Conservation (phyloP, 2,888 invertebrate genomes). For the Mythimna loreyi region DNA sequence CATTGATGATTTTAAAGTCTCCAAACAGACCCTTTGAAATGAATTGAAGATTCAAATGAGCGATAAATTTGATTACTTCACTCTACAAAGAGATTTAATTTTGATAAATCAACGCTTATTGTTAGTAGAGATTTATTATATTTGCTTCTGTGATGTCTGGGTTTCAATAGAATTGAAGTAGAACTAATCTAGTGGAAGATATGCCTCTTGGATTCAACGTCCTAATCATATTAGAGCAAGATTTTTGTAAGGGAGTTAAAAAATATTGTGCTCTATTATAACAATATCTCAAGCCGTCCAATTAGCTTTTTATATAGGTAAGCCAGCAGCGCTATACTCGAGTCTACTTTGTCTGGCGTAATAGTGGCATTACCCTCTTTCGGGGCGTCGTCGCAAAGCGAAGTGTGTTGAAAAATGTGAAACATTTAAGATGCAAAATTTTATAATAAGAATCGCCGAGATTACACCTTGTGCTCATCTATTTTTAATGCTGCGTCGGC, state of each 20-base stretch:
- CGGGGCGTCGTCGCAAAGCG: conserved; percentile 72
- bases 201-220: conserved; percentile 23
- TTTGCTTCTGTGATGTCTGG: conserved; percentile 73
- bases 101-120: conserved; percentile 89
- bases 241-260: conserved; percentile 54
- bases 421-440: conserved; percentile 88
- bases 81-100: conserved; percentile 89
- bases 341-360: conserved; percentile 78
- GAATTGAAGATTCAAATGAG: conserved; percentile 86
- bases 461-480: conserved; percentile 89
- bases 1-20: conserved; percentile 73
- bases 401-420: conserved; percentile 86
- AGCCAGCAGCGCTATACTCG: conserved; percentile 68
- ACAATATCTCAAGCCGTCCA: conserved; percentile 66
- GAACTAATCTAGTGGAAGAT: conserved; percentile 49
- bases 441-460: conserved; percentile 88
- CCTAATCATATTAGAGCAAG: conserved; percentile 37
- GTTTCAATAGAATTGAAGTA: conserved; percentile 67
- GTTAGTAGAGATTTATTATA: conserved; percentile 83
- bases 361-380: conserved; percentile 79
- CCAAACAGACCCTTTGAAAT: conserved; percentile 79
- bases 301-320: conserved; percentile 69
- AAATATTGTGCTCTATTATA: conserved; percentile 64
- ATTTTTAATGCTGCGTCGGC: conserved; percentile 85
- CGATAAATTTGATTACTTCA: conserved; percentile 89